Conservation (phyloP, 2,797 vertebrate genomes). For the Notolabrus celidotus region DNA sequence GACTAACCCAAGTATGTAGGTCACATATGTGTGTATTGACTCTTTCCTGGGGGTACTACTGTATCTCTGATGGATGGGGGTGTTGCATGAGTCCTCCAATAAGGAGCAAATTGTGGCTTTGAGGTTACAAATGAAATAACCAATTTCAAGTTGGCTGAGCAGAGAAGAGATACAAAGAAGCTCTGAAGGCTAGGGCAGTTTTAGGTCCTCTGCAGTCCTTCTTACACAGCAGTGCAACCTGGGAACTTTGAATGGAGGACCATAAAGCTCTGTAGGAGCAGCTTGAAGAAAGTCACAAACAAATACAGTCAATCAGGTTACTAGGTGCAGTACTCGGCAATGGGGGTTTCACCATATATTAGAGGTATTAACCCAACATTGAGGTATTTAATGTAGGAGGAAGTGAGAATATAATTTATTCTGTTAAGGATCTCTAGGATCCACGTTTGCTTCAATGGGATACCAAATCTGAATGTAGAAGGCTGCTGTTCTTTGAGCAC, state of each 20-base stretch:
- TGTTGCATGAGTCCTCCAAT: constrained; percentile 39
- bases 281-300: not conserved
- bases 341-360: no score
- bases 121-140: constrained; percentile 44
- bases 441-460: no score
- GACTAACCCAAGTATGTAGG: constrained; percentile 40
- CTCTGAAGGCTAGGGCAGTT: not conserved
- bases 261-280: not conserved
- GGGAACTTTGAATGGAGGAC: not conserved
- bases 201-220: not conserved
- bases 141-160: constrained; percentile 31
- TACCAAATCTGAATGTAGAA: no score
- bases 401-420: no score
- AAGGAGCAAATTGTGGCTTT: constrained; percentile 30
- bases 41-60: constrained; percentile 7
- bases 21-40: constrained; percentile 33
- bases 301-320: not conserved
- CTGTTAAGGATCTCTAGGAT: no score
- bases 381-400: not conserved
- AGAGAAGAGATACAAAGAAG: constrained; percentile 14
- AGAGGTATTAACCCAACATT: no score
- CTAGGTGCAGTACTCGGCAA: no score
- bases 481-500: no score
- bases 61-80: constrained; percentile 37
- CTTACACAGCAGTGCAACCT: constrained; percentile 11